Conservation (phyloP, 2,888 invertebrate species). For the Ochropleura plecta region DNA sequence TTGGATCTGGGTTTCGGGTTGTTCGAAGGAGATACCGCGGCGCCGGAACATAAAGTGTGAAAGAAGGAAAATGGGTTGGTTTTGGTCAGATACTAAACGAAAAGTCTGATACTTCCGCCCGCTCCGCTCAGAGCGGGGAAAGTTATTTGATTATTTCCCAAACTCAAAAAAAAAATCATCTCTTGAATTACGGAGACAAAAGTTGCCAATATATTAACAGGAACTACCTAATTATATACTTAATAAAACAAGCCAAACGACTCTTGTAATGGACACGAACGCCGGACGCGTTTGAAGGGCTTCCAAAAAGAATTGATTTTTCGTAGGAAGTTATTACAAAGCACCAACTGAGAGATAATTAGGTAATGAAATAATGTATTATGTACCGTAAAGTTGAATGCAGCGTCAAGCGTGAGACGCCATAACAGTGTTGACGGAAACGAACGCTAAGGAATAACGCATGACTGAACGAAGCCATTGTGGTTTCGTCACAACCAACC, state of each 20-base stretch:
- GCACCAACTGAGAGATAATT: conserved; percentile 55
- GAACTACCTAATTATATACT: conserved; percentile 24
- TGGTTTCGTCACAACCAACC: conserved; percentile 54
- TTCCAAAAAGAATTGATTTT: conserved; percentile 57
- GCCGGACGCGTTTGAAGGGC: conserved; percentile 62
- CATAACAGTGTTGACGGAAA: conserved; percentile 60
- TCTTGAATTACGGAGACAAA: background rate
- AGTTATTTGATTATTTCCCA: too few species aligned
- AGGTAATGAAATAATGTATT: conserved; percentile 67
- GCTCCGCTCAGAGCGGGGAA: too few species aligned
- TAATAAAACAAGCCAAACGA: conserved; percentile 18
- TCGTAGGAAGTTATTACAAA: conserved; percentile 60
- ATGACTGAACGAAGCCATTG: conserved; percentile 59
- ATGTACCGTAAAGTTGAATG: conserved; percentile 59
- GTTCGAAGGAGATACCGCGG: too few species aligned
- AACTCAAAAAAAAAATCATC: too few species aligned
- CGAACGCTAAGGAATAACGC: conserved; percentile 59
- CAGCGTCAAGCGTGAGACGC: conserved; percentile 45
- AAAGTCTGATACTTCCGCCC: too few species aligned
- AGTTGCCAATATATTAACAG: conserved; percentile 5
- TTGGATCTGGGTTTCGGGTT: too few species aligned
- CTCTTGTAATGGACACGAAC: conserved; percentile 5
- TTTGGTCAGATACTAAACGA: too few species aligned
- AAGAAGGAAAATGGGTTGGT: too few species aligned
- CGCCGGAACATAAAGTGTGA: too few species aligned